Percentiles rank a stretch among this genome's conserved stretches.
These are phyloP conservation scores for Agrotis puta DNA, from an alignment of 2,888 invertebrate genomes.

Conservation along the genomic window DNA sequence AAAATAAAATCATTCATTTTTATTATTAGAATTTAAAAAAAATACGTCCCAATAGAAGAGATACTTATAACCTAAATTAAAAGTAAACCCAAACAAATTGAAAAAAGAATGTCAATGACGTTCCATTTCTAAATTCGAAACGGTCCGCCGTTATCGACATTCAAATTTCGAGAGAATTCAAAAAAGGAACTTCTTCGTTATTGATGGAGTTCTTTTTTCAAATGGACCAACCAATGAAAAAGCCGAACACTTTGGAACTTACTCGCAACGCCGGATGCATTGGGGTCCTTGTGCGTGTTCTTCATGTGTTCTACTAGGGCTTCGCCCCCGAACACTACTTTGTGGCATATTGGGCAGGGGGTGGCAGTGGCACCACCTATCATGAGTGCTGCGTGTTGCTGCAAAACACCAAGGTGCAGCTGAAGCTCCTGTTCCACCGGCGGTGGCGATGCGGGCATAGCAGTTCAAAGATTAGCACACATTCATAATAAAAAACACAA, in stretches of 20 bases:
- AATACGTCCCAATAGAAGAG: conserved; percentile 67
- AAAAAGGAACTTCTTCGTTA: conserved; percentile 56
- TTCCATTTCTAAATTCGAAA: conserved; percentile 58
- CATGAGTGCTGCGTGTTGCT: conserved; percentile 98
- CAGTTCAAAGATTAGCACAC: conserved; percentile 86
- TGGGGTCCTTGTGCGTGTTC: conserved; percentile 98
- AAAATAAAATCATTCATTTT: conserved; percentile 52
- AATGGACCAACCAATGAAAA: conserved; percentile 58
- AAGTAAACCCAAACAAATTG: conserved; percentile 62
- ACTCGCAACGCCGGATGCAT: conserved; percentile 97
- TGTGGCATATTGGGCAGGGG: conserved; percentile 98
- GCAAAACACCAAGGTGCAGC: conserved; percentile 98
- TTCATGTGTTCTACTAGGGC: conserved; percentile 99
- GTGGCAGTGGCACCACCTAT: conserved; percentile 97
- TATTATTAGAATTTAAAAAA: conserved; percentile 5
- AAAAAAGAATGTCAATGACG: conserved; percentile 65
- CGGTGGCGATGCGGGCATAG: conserved; percentile 87
- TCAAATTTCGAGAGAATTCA: conserved; percentile 65
- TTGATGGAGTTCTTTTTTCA: conserved; percentile 61
- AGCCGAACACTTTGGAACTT: conserved; percentile 90
- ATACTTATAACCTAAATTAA: conserved; percentile 58
- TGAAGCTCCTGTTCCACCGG: conserved; percentile 94
- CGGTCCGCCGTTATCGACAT: conserved; percentile 55
- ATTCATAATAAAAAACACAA: conserved; percentile 75
- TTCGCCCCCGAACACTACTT: conserved; percentile 97